Percentiles rank a stretch among this genome's conserved stretches.
Evolutionary conservation across 2,113 vertebrate species (phyloP).

Genomic region (Struthidea cinerea): DNA sequence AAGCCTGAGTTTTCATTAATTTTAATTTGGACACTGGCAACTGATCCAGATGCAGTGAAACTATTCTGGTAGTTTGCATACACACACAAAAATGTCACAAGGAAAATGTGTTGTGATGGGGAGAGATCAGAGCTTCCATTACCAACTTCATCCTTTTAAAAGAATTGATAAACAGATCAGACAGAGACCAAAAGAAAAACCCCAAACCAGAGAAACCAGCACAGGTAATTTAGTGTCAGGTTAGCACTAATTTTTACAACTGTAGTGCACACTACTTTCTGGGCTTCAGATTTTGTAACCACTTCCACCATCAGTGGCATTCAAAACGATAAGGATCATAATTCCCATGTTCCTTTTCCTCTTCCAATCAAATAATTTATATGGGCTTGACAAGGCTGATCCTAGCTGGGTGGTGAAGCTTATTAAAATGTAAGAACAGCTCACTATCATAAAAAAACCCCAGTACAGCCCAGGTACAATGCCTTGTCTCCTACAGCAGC

Average conservation of each 20-base stretch:
- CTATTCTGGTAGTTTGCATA: not conserved
- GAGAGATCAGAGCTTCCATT: not conserved
- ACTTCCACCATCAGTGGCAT: not conserved
- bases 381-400: not conserved
- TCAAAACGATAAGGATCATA: not conserved
- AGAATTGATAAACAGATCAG: not conserved
- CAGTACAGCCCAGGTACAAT: not conserved
- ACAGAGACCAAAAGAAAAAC: not conserved
- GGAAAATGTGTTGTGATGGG: not conserved
- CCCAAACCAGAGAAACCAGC: not conserved
- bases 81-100: not conserved
- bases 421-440: not conserved
- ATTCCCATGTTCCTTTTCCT: not conserved
- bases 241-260: not conserved
- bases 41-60: not conserved
- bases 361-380: not conserved
- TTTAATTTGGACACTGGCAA: not conserved
- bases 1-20: not conserved
- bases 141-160: not conserved
- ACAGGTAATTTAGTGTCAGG: not conserved
- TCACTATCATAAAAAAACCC: accelerated
- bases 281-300: not conserved
- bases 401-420: not conserved
- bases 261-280: not conserved
- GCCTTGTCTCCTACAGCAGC: not conserved